Conservation (phyloP, 2,888 invertebrate species). For the Alloplasta piceator region DNA sequence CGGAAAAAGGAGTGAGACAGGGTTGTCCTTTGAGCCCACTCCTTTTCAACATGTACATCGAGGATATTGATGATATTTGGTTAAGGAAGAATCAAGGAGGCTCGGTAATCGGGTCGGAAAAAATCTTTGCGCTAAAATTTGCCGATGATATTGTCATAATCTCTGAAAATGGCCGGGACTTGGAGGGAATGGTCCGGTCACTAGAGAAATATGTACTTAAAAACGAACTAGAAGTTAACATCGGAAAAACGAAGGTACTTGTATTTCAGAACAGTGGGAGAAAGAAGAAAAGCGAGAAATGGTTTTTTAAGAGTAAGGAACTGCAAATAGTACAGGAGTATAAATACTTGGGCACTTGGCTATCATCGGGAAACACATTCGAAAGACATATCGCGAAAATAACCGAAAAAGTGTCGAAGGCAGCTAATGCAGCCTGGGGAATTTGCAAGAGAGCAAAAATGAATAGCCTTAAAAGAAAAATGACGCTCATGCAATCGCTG, state of each 20-base stretch:
- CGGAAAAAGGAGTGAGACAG: conserved; percentile 58
- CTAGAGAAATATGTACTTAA: conserved; percentile 43
- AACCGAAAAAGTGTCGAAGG: conserved; percentile 18
- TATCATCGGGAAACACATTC: conserved; percentile 12
- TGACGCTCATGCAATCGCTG: conserved; percentile 40
- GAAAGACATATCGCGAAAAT: conserved; percentile 31
- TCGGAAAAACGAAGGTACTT: conserved; percentile 53
- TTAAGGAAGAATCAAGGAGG: conserved; percentile 47
- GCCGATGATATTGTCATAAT: conserved; percentile 63
- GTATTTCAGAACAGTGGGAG: conserved; percentile 57
- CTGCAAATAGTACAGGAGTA: conserved; percentile 59
- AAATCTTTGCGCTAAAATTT: conserved; percentile 58
- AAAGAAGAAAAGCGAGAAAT: conserved; percentile 24
- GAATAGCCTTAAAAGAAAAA: conserved; percentile 23
- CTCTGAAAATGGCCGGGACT: conserved; percentile 40
- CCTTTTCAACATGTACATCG: conserved; percentile 44
- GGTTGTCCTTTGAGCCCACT: conserved; percentile 60
- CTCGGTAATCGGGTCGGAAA: conserved; percentile 48
- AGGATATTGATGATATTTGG: conserved; percentile 55
- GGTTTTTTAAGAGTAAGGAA: conserved; percentile 35
- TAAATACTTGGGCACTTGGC: conserved; percentile 50
- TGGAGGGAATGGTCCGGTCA: conserved; percentile 45
- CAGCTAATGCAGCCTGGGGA: conserved; percentile 4
- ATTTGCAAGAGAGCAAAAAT: conserved; percentile 43
- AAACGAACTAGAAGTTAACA: conserved; percentile 53